A percentile compares a stretch with the other conserved stretches of the same genome.
These are phyloP conservation scores for Ischnus inquisitorius DNA, from an alignment of 2,888 invertebrate genomes.

Conservation along the genomic window DNA sequence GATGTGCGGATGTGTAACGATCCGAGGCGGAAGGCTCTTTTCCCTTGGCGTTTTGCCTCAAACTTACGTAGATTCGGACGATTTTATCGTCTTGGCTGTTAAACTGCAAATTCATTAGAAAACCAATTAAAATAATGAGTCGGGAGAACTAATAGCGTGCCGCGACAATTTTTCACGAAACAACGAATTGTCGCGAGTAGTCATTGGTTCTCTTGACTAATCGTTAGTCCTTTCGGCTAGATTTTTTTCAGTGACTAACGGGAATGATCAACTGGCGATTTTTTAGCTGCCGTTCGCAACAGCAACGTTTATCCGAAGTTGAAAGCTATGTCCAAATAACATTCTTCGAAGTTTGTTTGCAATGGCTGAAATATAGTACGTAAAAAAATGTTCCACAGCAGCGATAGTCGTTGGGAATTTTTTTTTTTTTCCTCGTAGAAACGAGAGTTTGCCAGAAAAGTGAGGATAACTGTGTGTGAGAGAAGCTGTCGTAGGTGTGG, in stretches of 20 bases:
- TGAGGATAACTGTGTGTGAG: constrained; percentile 72
- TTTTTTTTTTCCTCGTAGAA: constrained; percentile 44
- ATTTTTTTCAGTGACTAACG: too few species aligned
- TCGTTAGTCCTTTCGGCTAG: too few species aligned
- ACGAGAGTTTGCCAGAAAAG: constrained; percentile 59
- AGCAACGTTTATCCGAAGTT: too few species aligned
- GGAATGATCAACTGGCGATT: too few species aligned
- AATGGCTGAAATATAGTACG: too few species aligned
- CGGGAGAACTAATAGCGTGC: neutral
- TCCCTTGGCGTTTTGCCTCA: constrained; percentile 55
- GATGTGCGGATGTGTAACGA: constrained; percentile 43
- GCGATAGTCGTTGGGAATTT: neutral
- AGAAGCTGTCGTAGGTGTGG: constrained; percentile 63
- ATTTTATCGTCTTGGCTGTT: neutral
- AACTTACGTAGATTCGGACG: neutral
- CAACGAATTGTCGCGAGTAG: too few species aligned
- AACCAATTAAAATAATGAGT: neutral
- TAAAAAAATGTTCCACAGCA: too few species aligned
- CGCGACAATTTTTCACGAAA: too few species aligned
- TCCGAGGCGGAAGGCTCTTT: constrained; percentile 29
- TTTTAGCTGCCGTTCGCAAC: too few species aligned
- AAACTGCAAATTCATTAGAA: neutral
- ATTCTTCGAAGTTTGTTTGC: too few species aligned
- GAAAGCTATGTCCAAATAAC: too few species aligned
- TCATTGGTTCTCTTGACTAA: too few species aligned